Percentiles rank a stretch among this genome's conserved stretches.
Conservation (phyloP, 1,140 invertebrate genomes). For the Drosophila nikananu region DNA sequence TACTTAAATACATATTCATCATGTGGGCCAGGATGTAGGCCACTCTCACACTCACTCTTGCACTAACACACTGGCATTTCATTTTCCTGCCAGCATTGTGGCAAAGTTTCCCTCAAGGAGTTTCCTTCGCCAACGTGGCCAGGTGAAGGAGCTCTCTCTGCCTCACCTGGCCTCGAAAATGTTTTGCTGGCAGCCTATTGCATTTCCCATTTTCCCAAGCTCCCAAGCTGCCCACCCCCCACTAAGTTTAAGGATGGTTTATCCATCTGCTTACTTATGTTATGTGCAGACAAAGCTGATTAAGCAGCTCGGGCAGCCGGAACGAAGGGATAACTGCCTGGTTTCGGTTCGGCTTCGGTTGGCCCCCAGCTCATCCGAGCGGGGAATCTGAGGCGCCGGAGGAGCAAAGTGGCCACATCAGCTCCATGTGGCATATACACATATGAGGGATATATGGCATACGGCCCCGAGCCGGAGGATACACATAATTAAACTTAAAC, state of each 20-base stretch:
- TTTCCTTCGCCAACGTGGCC: constrained; percentile 35
- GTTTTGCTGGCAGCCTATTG: constrained; percentile 30
- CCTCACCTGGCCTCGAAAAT: constrained; percentile 49
- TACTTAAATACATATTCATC: constrained; percentile 50
- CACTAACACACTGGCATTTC: constrained; percentile 3
- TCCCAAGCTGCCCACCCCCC: background rate
- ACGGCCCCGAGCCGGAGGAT: constrained; percentile 27
- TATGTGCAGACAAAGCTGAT: constrained; percentile 47
- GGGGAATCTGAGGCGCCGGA: background rate
- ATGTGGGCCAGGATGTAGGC: constrained; percentile 69
- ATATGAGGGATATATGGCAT: constrained; percentile 16
- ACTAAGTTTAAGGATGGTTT: constrained; percentile 38
- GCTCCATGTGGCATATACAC: background rate
- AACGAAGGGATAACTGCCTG: constrained; percentile 35
- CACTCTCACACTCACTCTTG: constrained; percentile 41
- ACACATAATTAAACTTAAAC: constrained; percentile 47
- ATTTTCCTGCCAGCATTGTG: constrained; percentile 36
- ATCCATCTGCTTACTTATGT: constrained; percentile 45
- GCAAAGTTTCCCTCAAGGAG: constrained; percentile 49
- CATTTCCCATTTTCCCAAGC: constrained; percentile 23
- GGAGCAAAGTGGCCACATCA: background rate
- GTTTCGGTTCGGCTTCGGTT: constrained; percentile 1
- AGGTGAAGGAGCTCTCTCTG: constrained; percentile 15
- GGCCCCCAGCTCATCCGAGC: constrained; percentile 6
- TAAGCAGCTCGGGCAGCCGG: constrained; percentile 41